These are phyloP conservation scores for Emmelina monodactyla DNA, from an alignment of 2,888 invertebrate species.

Conservation along the genomic window DNA sequence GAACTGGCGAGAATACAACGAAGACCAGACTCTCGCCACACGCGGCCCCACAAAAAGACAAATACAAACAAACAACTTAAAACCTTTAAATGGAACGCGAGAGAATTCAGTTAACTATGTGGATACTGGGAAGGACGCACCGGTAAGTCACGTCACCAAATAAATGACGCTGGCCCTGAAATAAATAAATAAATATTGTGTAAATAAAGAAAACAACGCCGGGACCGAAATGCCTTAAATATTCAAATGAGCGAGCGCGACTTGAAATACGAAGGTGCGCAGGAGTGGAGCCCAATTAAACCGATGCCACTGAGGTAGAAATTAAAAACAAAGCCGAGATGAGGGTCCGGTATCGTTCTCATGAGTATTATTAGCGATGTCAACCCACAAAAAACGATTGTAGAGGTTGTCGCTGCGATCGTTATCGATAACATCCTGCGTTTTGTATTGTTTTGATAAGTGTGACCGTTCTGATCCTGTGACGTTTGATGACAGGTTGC, in stretches of 20 bases:
- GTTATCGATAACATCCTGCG: constrained; percentile 59
- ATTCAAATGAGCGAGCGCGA: constrained; percentile 62
- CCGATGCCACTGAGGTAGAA: constrained; percentile 67
- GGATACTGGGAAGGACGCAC: constrained; percentile 64
- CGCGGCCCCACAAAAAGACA: constrained; percentile 47
- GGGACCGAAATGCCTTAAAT: constrained; percentile 63
- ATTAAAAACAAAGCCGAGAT: constrained; percentile 66
- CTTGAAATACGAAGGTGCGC: constrained; percentile 65
- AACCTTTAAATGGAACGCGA: constrained; percentile 62
- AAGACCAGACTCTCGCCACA: constrained; percentile 54
- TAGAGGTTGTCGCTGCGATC: constrained; percentile 55
- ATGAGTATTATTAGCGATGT: constrained; percentile 67
- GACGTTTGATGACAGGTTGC: constrained; percentile 54
- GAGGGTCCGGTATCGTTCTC: constrained; percentile 63
- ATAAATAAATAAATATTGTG: constrained; percentile 65
- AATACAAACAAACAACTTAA: constrained; percentile 44
- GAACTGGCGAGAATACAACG: constrained; percentile 61
- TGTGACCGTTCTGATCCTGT: constrained; percentile 36
- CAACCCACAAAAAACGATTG: constrained; percentile 61
- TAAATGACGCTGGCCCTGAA: constrained; percentile 57
- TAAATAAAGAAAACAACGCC: constrained; percentile 63
- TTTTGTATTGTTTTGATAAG: constrained; percentile 65
- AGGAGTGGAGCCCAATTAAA: constrained; percentile 65
- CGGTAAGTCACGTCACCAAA: constrained; percentile 65
- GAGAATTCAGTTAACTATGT: constrained; percentile 63